Evolutionary conservation across 2,888 invertebrate species (phyloP), one percentile per base, ranked within the genome.

Genomic region (Camptogramma bilineatum): DNA sequence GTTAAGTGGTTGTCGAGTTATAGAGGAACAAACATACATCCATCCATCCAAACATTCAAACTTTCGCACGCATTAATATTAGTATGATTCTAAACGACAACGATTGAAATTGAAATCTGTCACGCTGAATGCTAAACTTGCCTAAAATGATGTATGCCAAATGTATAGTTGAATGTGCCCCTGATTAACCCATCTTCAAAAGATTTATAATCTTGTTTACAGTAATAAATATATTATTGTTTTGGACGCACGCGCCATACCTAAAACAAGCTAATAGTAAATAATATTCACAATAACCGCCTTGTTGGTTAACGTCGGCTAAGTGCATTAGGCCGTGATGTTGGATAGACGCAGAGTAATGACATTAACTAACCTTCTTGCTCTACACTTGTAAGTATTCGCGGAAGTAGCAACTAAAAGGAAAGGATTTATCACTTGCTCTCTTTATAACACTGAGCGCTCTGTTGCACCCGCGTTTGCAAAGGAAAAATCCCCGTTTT

Each of bases 241-340:
- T 9, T 10, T 9, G 31, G 31, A 5, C 10, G 9, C 3, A 13
- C 34, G 9, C 0, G 2, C 34, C 10, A 39, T 3, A 13, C 13
- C 13, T 28, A 7, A 28, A 13, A 13, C 34, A 39, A 39, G 34
- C 10, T 39, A 13, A 39, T 13, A 13, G 13, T 39, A 39, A 39
- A 39, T 39, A 39, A 39, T 39, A 3, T 34, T 10, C 9, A 34
- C 34, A 39, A 13, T 39, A 39, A 39, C 34, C 34, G 34, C 34
- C 34, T 39, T 39, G 34, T 13, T 10, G 34, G 34, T 39, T 13
- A 39, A 39, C 34, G 17, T 17, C 44, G 16, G 44, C 17, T 44
- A 44, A 44, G 44, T 44, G 44, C 44, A 44, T 44, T 44, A 44
- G 44, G 17, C 44, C 17, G 16, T 44, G 17, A 44, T 17, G 44